A percentile compares a stretch with the other conserved stretches of the same genome.
Conservation (phyloP, 2,888 invertebrate genomes). For the Antheraea yamamai region DNA sequence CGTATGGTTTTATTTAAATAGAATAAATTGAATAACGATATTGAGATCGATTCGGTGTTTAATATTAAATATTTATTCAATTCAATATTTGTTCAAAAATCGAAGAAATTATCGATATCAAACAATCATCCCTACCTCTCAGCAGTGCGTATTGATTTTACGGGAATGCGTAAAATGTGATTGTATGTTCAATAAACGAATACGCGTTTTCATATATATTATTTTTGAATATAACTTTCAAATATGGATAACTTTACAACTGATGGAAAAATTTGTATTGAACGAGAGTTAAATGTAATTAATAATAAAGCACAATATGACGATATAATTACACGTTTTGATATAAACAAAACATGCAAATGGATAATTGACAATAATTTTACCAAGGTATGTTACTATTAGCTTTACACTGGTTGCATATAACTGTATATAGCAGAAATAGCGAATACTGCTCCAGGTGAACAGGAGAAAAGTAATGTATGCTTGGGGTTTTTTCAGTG, state of each 20-base stretch:
- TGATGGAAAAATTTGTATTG: conserved; percentile 78
- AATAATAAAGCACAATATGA: conserved; percentile 40
- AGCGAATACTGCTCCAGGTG: background rate
- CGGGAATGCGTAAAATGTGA: too few relatives aligned
- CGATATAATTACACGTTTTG: conserved; percentile 76
- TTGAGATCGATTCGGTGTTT: too few relatives aligned
- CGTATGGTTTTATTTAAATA: too few relatives aligned
- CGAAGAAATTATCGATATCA: too few relatives aligned
- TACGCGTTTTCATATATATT: background rate
- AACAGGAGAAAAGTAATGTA: too few relatives aligned
- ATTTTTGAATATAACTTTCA: conserved; percentile 11
- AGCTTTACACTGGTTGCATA: too few relatives aligned
- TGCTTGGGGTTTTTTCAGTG: background rate
- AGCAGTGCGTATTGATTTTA: too few relatives aligned
- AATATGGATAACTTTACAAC: conserved; percentile 77
- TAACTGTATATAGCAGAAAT: background rate
- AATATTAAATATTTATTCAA: too few relatives aligned
- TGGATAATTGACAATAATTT: conserved; percentile 88
- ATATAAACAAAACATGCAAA: conserved; percentile 82
- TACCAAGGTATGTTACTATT: conserved; percentile 81
- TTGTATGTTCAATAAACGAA: too few relatives aligned
- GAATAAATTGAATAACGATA: too few relatives aligned
- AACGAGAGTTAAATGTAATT: conserved; percentile 65
- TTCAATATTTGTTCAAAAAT: too few relatives aligned
- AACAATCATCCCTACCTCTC: too few relatives aligned